phyloP scores from a whole-genome alignment of 2,797 vertebrate genomes.

The Macropus fuliginosus region DNA sequence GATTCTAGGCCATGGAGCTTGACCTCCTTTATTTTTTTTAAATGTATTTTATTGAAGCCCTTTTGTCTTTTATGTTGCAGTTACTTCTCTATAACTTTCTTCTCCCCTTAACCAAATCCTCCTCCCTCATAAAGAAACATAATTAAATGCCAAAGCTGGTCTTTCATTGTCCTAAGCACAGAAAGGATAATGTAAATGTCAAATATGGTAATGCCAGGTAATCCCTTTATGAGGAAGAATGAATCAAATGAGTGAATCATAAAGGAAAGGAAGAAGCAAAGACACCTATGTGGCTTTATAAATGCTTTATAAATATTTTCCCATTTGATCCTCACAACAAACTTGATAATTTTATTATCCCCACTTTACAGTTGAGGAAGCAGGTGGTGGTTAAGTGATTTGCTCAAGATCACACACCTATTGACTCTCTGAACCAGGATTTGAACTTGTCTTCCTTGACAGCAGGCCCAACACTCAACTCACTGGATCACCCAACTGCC shows the following conservation, averaged over 20 bases:
- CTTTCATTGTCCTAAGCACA: background rate
- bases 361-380: background rate
- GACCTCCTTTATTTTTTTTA: background rate
- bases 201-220: background rate
- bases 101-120: background rate
- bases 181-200: background rate
- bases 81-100: background rate
- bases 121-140: background rate
- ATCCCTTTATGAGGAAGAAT: background rate
- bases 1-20: background rate
- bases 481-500: background rate
- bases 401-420: background rate
- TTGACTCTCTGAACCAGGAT: background rate
- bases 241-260: background rate
- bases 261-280: background rate
- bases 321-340: background rate
- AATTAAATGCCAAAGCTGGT: background rate
- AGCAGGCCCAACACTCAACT: background rate
- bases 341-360: background rate
- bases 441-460: background rate
- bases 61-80: background rate
- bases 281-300: background rate
- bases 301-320: background rate
- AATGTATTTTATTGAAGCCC: background rate
- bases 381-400: background rate